Conservation (phyloP, 2,113 vertebrate genomes). For the Alectura lathami region DNA sequence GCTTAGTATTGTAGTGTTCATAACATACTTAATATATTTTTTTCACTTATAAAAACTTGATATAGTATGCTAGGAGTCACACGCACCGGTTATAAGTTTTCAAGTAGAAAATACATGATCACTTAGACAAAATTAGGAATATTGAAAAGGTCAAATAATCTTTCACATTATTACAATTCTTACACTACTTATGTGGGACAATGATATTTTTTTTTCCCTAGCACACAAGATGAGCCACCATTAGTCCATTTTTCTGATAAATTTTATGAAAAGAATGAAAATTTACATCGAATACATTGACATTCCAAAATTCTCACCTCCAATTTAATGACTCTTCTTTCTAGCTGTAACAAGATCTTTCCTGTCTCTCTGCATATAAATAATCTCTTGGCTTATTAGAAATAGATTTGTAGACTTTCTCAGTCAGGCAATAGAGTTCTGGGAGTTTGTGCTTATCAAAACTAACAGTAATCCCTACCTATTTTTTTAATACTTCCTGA, state of each 20-base stretch:
- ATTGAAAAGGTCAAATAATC: conserved; percentile 13
- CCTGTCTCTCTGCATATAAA: background rate
- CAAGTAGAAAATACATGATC: background rate
- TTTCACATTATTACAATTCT: background rate
- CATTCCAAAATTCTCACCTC: background rate
- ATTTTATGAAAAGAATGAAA: background rate
- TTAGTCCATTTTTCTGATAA: background rate
- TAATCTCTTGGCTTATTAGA: background rate
- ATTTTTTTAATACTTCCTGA: background rate
- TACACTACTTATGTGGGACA: background rate
- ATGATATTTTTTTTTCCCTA: background rate
- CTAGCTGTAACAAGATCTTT: background rate
- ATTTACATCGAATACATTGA: background rate
- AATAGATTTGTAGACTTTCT: background rate
- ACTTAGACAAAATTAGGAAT: background rate
- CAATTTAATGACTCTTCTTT: background rate
- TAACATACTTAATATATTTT: background rate
- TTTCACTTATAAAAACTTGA: background rate
- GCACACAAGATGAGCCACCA: background rate
- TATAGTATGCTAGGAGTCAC: background rate
- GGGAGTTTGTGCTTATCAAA: background rate
- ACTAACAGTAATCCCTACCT: background rate
- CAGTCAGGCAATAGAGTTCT: background rate
- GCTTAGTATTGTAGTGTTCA: background rate
- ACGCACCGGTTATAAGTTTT: background rate